Evolutionary conservation across 2,797 vertebrate genomes (phyloP), one percentile per base, ranked within the genome.

Genomic region (Martes flavigula): DNA sequence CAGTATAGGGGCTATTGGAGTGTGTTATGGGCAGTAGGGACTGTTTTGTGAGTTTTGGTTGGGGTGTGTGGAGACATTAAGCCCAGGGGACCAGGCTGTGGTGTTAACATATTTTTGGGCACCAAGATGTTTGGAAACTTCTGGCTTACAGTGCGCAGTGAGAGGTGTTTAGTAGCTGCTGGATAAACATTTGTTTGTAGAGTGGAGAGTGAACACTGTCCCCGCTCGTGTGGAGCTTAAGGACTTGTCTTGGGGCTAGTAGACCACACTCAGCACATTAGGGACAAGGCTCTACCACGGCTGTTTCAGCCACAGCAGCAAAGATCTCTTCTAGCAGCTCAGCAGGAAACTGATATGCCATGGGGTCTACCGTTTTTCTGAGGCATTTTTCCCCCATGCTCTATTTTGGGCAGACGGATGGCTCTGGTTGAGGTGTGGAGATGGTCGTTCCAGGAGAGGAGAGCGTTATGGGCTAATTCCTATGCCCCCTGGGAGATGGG

Each of bases 211-310:
- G 27, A 17, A 7, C 30, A n/a, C 15, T 3, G 10, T 4, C 40
- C 18, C 58, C 2, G 14, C 27, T 32, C 1, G 10, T 32, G n/a
- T 4, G 3, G 40, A 30, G 77, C 32, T 15, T 14, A 21, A 32
- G 32, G 23, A 23, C 64, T 17, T 25, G 17, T 6, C 0, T 5
- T 1, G 17, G 21, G 27, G 17, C 7, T 18, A 17, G 15, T 17
- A 25, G 25, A 38, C 14, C 25, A 23, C 14, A 12, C 35, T 75
- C 46, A 20, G 18, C 5, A n/a, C 30, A 3, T 20, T 13, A 20
- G 66, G 35, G 32, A 27, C 4, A 0, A 0, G 23, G 62, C 17
- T 18, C 48, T 35, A 3, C 6, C 0, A 0, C 13, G 51, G 5
- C 58, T 35, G 0, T 66, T n/a, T 64, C 1, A 14, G 66, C 27